phyloP scores from a whole-genome alignment of 2,113 vertebrate species.

The Boulengeromyrus knoepffleri region DNA sequence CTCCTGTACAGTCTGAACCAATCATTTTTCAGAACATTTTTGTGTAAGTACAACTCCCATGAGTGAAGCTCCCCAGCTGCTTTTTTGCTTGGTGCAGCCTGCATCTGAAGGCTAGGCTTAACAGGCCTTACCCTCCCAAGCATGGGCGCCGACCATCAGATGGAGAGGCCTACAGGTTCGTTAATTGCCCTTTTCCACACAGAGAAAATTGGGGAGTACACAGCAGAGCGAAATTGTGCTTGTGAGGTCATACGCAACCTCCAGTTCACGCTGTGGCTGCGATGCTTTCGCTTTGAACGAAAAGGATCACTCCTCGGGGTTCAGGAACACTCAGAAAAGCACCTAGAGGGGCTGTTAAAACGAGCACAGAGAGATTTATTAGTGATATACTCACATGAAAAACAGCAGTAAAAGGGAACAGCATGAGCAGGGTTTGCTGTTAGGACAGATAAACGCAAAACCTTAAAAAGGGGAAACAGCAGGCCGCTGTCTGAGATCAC shows the following conservation, averaged over 20 bases:
- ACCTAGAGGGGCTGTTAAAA: constrained; percentile 30
- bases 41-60: no score
- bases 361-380: constrained; percentile 37
- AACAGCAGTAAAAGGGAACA: constrained; percentile 27
- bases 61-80: background rate
- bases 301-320: constrained; percentile 20
- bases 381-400: constrained; percentile 29
- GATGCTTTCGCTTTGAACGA: background rate
- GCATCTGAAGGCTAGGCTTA: background rate
- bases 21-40: no score
- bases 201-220: background rate
- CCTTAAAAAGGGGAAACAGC: background rate
- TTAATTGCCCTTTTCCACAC: background rate
- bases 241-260: background rate
- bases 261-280: background rate
- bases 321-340: constrained; percentile 29
- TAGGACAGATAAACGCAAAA: background rate
- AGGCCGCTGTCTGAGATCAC: constrained; percentile 25
- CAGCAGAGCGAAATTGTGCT: background rate
- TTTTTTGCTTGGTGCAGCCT: background rate
- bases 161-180: background rate
- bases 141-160: background rate
- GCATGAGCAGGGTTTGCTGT: constrained; percentile 15
- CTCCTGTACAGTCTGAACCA: no score
- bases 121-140: background rate